A percentile compares a stretch with the other conserved stretches of the same genome.
These are phyloP conservation scores for Eristalis intricaria DNA, from an alignment of 2,888 invertebrate species.

Conservation along the genomic window DNA sequence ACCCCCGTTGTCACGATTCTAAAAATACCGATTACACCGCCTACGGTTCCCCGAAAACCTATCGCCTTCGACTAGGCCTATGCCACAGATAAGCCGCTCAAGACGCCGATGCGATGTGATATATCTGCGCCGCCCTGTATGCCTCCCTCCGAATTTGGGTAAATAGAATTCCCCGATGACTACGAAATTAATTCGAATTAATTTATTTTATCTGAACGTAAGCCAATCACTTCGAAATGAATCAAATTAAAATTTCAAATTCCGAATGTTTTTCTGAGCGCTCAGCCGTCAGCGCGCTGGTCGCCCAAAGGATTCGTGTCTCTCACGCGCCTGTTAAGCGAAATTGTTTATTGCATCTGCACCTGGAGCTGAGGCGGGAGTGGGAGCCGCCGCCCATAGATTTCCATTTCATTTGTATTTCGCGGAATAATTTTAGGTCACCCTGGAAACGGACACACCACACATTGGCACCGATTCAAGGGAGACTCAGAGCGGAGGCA, in stretches of 20 bases:
- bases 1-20: not conserved
- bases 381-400: not conserved
- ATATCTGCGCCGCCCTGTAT: not conserved
- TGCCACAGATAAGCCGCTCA: not conserved
- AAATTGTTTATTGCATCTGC: conserved; percentile 6
- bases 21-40: not conserved
- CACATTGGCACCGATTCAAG: conserved; percentile 12
- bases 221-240: conserved; percentile 9
- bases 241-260: conserved; percentile 13
- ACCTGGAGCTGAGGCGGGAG: too few relatives aligned
- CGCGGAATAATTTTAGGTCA: not conserved
- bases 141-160: conserved; percentile 13
- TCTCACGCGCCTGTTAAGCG: not conserved
- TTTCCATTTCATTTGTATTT: not conserved
- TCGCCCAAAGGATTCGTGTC: not conserved
- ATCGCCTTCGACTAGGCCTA: not conserved
- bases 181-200: conserved; percentile 23
- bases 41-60: not conserved
- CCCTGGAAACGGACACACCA: not conserved
- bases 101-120: not conserved
- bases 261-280: not conserved
- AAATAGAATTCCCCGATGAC: conserved; percentile 40
- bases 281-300: not conserved
- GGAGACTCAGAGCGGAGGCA: not conserved
- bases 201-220: conserved; percentile 12